A percentile compares a stretch with the other conserved stretches of the same genome.
phyloP scores from a whole-genome alignment of 2,113 vertebrate genomes.

The Mystacornis crossleyi region DNA sequence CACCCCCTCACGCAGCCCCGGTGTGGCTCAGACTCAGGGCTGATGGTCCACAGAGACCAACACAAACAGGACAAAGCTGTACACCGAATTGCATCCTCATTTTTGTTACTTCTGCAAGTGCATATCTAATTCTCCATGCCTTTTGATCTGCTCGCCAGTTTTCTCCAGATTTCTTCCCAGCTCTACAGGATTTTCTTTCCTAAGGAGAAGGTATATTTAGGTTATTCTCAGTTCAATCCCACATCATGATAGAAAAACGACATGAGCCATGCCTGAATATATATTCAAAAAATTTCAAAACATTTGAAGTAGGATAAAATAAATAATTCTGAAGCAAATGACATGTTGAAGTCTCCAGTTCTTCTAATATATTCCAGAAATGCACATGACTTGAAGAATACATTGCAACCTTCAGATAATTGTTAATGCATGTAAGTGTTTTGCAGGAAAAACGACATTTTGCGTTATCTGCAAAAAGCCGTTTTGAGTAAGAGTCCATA shows the following conservation, averaged over 20 bases:
- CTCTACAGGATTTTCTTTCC: not conserved
- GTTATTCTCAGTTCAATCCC: not conserved
- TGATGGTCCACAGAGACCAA: not conserved
- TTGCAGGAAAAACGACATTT: constrained; percentile 18
- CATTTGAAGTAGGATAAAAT: constrained; percentile 24
- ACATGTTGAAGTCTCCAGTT: not conserved
- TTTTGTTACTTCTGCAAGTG: not conserved
- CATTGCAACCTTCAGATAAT: constrained; percentile 7
- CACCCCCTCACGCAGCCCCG: fast-evolving
- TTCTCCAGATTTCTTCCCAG: not conserved
- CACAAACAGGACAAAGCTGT: not conserved
- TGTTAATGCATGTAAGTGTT: constrained; percentile 31
- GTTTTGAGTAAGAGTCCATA: not conserved
- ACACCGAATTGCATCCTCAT: fast-evolving
- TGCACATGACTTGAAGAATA: not conserved
- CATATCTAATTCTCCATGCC: not conserved
- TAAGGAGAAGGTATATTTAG: constrained; percentile 12
- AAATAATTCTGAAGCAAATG: constrained; percentile 26
- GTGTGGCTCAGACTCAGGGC: not conserved
- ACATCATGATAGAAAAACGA: not conserved
- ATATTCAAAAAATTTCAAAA: constrained; percentile 18
- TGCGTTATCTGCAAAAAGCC: constrained; percentile 45
- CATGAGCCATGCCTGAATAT: not conserved
- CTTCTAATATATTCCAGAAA: constrained; percentile 59
- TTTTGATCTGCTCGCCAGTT: not conserved